Evolutionary conservation across 2,113 vertebrate species (phyloP), one percentile per base, ranked within the genome.

Genomic region (Seriola quinqueradiata): DNA sequence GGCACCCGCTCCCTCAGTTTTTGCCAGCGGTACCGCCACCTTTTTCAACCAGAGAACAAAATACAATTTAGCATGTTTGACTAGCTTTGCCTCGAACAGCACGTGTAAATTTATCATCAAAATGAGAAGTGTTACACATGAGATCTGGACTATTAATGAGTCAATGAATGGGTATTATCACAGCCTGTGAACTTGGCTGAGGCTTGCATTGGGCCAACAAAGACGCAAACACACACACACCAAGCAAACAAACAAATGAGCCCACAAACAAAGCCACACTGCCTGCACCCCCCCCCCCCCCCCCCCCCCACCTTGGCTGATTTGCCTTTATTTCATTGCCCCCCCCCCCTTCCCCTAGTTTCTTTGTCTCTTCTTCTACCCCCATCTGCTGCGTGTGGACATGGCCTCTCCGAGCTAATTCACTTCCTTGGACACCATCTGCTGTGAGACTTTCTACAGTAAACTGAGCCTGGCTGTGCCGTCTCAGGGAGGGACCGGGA

Each of bases 381-480:
- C 88, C 93, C 92, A 93, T 94, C 92, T 94, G 93, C 23, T 81
- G 79, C 25, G 59, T 78, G 85, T 87, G 84, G 84, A 92, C 86
- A 76, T 14, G 70, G 81, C 87, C 87, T 60, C 88, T 64, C 46
- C 0, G 78, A 85, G 89, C 92, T 93, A 91, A 94, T 92, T 94
- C 86, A 90, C 76, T 94, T 92, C 88, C 91, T 92, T 93, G 89
- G 90, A 90, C 89, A 89, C 92, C 93, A 94, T 94, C 92, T 94
- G 93, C 89, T 32, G 87, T 77, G 81, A 88, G 91, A 92, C 92
- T 92, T 94, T 91, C 92, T 92, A 79, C 87, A 70, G 92, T 94
- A 93, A 94, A 84, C 87, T 86, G 92, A 94, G 85, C 90, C 87
- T 58, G 72, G 74, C 75, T 58, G 77, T 3, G 69, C 71, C 17